A percentile compares a stretch with the other conserved stretches of the same genome.
phyloP scores from a whole-genome alignment of 2,797 vertebrate genomes.

The Rhabdophis nuchalis region DNA sequence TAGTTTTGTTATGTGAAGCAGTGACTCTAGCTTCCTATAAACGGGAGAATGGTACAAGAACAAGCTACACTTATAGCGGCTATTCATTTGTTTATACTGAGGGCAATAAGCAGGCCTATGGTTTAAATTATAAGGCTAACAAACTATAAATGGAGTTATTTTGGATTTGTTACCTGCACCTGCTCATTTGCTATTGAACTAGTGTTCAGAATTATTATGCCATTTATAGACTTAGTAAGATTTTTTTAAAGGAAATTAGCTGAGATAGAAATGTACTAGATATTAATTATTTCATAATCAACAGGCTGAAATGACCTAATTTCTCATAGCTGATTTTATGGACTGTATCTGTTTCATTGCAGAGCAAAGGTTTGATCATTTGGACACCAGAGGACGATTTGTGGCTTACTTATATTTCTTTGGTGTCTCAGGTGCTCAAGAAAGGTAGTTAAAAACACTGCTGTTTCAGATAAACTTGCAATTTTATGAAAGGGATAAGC shows the following conservation, averaged over 20 bases:
- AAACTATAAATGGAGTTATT: neutral
- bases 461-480: neutral
- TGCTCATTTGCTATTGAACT: neutral
- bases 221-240: neutral
- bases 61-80: neutral
- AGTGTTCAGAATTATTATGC: neutral
- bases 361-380: neutral
- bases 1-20: neutral
- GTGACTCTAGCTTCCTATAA: neutral
- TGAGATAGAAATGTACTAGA: neutral
- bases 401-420: slow-evolving; percentile 1
- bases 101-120: neutral
- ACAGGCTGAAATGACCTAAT: slow-evolving; percentile 18
- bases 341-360: neutral
- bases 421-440: neutral
- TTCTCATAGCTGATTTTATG: neutral
- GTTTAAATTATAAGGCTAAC: neutral
- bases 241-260: neutral
- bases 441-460: slow-evolving; percentile 2
- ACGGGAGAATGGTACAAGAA: neutral
- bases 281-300: slow-evolving; percentile 40
- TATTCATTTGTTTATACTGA: neutral
- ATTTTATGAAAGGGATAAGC: neutral
- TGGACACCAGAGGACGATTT: neutral
- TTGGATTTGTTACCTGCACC: neutral